These are phyloP conservation scores for Merluccius polli DNA, from an alignment of 2,797 vertebrate species.

Conservation along the genomic window DNA sequence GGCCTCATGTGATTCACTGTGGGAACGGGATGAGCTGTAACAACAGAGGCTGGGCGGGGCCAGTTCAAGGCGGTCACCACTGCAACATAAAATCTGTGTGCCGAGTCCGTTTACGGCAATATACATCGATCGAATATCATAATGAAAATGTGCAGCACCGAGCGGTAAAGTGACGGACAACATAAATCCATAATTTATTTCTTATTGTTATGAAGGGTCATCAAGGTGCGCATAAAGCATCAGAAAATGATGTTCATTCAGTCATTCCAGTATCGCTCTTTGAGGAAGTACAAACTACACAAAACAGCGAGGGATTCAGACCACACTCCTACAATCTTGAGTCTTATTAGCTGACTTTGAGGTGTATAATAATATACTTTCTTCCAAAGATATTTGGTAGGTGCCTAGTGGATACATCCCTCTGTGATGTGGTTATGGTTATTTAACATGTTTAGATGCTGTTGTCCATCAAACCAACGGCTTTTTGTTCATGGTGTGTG, in stretches of 20 bases:
- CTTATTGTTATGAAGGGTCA: too few species aligned
- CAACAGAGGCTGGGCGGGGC: slow-evolving; percentile 21
- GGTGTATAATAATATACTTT: neutral
- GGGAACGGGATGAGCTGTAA: slow-evolving; percentile 18
- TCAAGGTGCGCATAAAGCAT: too few species aligned
- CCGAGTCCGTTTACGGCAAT: slow-evolving; percentile 21
- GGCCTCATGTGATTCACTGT: slow-evolving; percentile 36
- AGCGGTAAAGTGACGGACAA: too few species aligned
- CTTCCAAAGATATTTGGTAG: neutral
- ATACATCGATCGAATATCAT: slow-evolving; percentile 14
- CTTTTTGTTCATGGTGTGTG: neutral
- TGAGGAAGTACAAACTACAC: neutral
- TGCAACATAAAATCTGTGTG: neutral
- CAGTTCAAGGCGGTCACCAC: neutral
- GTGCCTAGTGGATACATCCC: neutral
- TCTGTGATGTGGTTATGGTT: neutral
- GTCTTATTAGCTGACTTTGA: neutral
- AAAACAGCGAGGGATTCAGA: neutral
- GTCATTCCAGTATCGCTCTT: too few species aligned
- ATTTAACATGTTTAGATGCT: neutral
- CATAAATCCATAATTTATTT: too few species aligned
- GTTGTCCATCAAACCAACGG: neutral
- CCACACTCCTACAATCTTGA: neutral
- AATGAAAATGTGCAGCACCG: neutral
- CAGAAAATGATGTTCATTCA: too few species aligned